Evolutionary conservation across 2,888 invertebrate genomes (phyloP), one percentile per base, ranked within the genome.

Genomic region (Erebia epiphron): DNA sequence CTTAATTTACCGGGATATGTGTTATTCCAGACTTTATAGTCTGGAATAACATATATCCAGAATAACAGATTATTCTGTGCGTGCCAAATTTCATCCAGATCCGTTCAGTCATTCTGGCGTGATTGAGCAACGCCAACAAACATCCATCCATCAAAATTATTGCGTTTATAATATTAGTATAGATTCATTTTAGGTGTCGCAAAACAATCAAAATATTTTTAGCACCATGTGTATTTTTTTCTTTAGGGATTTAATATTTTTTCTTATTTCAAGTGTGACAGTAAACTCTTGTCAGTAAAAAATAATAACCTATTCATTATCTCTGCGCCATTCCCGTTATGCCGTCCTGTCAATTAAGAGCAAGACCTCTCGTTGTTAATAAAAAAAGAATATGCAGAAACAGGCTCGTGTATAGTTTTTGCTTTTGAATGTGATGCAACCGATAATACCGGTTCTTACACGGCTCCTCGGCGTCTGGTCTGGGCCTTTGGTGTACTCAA

Each of bases 401-500:
- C 73, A 50, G 65, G 74, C 73, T 72, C 62, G 73, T 62, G 62
- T 69, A 69, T 63, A 73, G 72, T 85, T 85, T 86, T 85, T 84
- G 82, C 82, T 80, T 74, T 80, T 79, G 80, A 79, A 80, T 83
- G 79, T 84, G 83, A 85, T 85, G 86, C 85, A 88, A 87, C 86
- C 83, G 83, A 83, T 80, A 70, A 74, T 86, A 91, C 92, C 90
- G 90, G 91, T 91, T 90, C 82, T 82, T 76, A 77, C 77, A 76
- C 81, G 92, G 92, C 92, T 92, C 92, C 92, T 77, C 83, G 79
- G 73, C 83, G 92, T 92, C 92, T 92, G 83, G 87, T 85, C 85
- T 77, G 81, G 82, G 82, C 35, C 35, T 35, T 82, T 82, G 80
- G 79, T 77, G 79, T 83, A 83, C 79, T 88, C 86, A 90, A 89